These are phyloP conservation scores for Melanotaenia trifasciata DNA, from an alignment of 2,797 vertebrate species.

Conservation along the genomic window DNA sequence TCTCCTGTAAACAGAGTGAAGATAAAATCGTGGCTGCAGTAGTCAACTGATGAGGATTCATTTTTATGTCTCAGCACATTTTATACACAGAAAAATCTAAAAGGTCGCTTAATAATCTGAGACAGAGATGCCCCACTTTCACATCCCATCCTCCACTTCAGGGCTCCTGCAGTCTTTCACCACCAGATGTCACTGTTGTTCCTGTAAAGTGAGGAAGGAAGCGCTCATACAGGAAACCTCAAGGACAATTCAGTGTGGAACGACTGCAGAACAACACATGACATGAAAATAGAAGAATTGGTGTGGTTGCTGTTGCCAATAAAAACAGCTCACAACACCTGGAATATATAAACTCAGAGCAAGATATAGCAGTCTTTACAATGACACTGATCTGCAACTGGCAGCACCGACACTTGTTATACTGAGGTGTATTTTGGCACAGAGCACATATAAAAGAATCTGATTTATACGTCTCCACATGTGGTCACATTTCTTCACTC, in stretches of 20 bases:
- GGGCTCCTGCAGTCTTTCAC: neutral
- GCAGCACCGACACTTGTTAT: constrained; percentile 23
- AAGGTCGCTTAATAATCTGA: too few relatives aligned
- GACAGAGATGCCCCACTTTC: neutral
- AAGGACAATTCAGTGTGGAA: constrained; percentile 40
- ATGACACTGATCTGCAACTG: constrained; percentile 16
- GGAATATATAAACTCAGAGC: constrained; percentile 30
- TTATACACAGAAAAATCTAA: neutral
- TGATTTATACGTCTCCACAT: constrained; percentile 47
- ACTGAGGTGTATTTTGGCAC: constrained; percentile 42
- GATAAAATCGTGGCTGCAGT: neutral
- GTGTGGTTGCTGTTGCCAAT: constrained; percentile 22
- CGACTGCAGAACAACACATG: constrained; percentile 18
- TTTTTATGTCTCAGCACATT: neutral
- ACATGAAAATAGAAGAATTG: constrained; percentile 34
- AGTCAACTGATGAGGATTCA: neutral
- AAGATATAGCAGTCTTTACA: constrained; percentile 16
- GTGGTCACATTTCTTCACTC: constrained; percentile 36
- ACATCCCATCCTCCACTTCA: neutral
- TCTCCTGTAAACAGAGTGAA: too few relatives aligned
- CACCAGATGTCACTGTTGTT: constrained; percentile 68
- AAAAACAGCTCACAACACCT: constrained; percentile 29
- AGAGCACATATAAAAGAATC: neutral
- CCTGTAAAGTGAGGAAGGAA: neutral
- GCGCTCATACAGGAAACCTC: constrained; percentile 28